These are phyloP conservation scores for Mustelus asterias DNA, from an alignment of 2,113 vertebrate species.

Conservation along the genomic window DNA sequence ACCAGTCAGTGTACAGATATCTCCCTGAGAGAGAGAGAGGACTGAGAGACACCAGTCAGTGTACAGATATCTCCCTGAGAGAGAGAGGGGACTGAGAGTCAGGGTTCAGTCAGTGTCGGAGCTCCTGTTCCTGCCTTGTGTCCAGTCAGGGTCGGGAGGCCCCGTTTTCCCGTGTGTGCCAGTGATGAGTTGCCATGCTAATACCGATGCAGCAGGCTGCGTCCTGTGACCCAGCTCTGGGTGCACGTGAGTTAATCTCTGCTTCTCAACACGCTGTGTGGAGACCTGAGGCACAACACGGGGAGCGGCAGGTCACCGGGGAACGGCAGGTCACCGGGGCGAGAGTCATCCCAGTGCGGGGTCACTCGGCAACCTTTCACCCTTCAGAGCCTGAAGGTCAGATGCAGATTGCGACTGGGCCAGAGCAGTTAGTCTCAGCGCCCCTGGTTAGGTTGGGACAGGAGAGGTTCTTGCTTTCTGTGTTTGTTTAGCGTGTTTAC, in stretches of 20 bases:
- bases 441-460: slow-evolving; percentile 40
- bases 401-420: background rate
- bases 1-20: too few relatives aligned
- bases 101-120: too few relatives aligned
- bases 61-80: too few relatives aligned
- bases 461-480: slow-evolving; percentile 36
- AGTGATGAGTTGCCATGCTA: slow-evolving; percentile 58
- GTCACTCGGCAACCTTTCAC: background rate
- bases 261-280: slow-evolving; percentile 47
- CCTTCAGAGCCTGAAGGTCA: background rate
- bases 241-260: slow-evolving; percentile 52
- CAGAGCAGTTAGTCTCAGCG: too few relatives aligned
- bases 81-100: too few relatives aligned
- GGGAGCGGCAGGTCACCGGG: too few relatives aligned
- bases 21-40: too few relatives aligned
- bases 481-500: background rate
- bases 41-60: too few relatives aligned
- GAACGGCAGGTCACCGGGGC: too few relatives aligned
- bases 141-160: too few relatives aligned
- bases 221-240: slow-evolving; percentile 43
- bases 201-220: slow-evolving; percentile 50
- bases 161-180: background rate
- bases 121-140: background rate
- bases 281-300: slow-evolving; percentile 51
- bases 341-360: background rate